Conservation (phyloP, 2,797 vertebrate genomes). For the Prionace glauca region DNA sequence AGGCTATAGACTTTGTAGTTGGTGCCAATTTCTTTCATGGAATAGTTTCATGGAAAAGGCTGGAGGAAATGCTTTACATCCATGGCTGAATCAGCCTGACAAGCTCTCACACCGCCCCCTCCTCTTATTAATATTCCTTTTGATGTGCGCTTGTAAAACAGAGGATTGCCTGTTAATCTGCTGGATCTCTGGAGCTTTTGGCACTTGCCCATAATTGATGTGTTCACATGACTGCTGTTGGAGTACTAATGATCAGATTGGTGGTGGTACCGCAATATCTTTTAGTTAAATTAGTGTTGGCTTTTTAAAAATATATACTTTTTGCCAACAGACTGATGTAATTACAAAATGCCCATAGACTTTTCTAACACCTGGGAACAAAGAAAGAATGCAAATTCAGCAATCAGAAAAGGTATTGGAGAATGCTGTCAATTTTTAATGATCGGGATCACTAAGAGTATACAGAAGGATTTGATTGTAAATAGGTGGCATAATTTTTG, state of each 20-base stretch:
- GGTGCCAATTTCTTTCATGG: slow-evolving; percentile 58
- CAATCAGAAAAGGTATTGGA: background rate
- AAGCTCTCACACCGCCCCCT: slow-evolving; percentile 58
- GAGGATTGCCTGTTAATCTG: slow-evolving; percentile 72
- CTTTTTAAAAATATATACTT: slow-evolving; percentile 56
- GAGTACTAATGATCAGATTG: slow-evolving; percentile 68
- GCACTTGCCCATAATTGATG: slow-evolving; percentile 70
- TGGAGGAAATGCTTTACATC: slow-evolving; percentile 53
- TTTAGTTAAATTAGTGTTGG: slow-evolving; percentile 62
- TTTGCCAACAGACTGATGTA: background rate
- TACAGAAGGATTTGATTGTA: background rate
- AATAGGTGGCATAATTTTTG: background rate
- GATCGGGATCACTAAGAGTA: background rate
- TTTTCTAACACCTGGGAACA: background rate
- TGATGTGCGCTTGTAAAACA: slow-evolving; percentile 72
- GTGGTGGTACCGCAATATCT: slow-evolving; percentile 58
- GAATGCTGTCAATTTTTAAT: background rate
- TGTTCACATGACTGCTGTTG: slow-evolving; percentile 68
- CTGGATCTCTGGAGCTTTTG: slow-evolving; percentile 69
- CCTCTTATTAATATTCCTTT: slow-evolving; percentile 73
- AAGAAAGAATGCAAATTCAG: background rate
- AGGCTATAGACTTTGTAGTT: slow-evolving; percentile 50
- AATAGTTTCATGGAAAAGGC: slow-evolving; percentile 50
- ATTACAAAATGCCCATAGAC: slow-evolving; percentile 10
- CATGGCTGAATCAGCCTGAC: slow-evolving; percentile 60